phyloP scores from a whole-genome alignment of 2,113 vertebrate species.

The Syrrhaptes paradoxus region DNA sequence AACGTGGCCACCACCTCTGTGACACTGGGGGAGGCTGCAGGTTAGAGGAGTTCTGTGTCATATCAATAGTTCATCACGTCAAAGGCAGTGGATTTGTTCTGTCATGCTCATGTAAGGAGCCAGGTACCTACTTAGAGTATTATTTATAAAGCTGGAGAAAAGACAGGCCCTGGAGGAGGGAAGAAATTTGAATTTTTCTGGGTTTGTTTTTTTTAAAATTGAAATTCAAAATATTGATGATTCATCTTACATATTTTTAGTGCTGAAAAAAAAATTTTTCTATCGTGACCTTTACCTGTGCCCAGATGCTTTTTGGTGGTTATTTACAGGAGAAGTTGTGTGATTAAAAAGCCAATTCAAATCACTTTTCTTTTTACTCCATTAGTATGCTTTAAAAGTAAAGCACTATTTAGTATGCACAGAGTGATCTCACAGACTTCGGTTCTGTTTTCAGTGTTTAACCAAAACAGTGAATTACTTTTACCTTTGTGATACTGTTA shows the following conservation, averaged over 20 bases:
- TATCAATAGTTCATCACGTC: neutral
- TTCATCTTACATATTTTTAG: neutral
- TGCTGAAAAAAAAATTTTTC: neutral
- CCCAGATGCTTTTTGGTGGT: neutral
- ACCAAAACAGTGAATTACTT: constrained; percentile 31
- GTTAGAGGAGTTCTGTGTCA: neutral
- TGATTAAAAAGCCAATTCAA: neutral
- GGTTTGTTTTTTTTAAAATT: neutral
- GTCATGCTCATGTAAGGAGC: neutral
- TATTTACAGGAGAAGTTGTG: neutral
- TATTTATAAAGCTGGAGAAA: neutral
- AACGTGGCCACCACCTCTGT: neutral
- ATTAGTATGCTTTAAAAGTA: neutral
- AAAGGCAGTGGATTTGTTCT: neutral
- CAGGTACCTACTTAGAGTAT: neutral
- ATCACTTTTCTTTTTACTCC: neutral
- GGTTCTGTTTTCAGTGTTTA: constrained; percentile 21
- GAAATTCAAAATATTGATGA: neutral
- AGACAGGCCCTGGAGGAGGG: neutral
- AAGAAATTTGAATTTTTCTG: neutral
- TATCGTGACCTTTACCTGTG: neutral
- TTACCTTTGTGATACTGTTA: constrained; percentile 26
- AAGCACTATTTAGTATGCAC: neutral
- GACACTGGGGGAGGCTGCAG: fast-evolving
- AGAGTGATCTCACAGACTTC: neutral